A percentile compares a stretch with the other conserved stretches of the same genome.
phyloP scores from a whole-genome alignment of 2,888 invertebrate species.

The Cinara cedri region DNA sequence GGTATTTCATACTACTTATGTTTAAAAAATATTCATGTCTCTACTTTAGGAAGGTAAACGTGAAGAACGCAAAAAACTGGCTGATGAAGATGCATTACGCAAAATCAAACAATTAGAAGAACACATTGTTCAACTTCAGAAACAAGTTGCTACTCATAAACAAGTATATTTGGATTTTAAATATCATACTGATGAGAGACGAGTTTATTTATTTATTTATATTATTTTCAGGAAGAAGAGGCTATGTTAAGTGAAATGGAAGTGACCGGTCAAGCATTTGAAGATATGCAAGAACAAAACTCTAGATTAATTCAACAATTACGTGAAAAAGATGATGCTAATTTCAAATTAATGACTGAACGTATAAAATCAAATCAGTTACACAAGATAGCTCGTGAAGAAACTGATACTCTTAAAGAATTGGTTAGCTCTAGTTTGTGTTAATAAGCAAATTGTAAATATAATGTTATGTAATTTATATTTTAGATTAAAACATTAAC shows the following conservation, averaged over 20 bases:
- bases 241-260: constrained; percentile 98
- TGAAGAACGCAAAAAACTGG: constrained; percentile 86
- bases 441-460: background rate
- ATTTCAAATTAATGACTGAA: constrained; percentile 98
- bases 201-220: background rate
- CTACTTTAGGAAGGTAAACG: constrained; percentile 74
- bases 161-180: constrained; percentile 66
- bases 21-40: background rate
- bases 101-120: constrained; percentile 95
- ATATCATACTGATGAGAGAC: background rate
- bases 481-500: constrained; percentile 75
- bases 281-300: constrained; percentile 99
- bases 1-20: background rate
- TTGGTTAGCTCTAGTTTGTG: constrained; percentile 66
- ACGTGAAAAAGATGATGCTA: constrained; percentile 96
- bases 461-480: background rate
- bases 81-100: constrained; percentile 91
- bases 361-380: constrained; percentile 94
- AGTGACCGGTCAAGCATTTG: constrained; percentile 97
- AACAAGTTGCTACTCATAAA: constrained; percentile 86
- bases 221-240: constrained; percentile 79
- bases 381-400: constrained; percentile 90
- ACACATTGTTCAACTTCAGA: constrained; percentile 88
- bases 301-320: constrained; percentile 92
- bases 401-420: constrained; percentile 91